Base-by-base conservation (phyloP, 2,888 invertebrate genomes). In the Trissolcus brochymenae region DNA sequence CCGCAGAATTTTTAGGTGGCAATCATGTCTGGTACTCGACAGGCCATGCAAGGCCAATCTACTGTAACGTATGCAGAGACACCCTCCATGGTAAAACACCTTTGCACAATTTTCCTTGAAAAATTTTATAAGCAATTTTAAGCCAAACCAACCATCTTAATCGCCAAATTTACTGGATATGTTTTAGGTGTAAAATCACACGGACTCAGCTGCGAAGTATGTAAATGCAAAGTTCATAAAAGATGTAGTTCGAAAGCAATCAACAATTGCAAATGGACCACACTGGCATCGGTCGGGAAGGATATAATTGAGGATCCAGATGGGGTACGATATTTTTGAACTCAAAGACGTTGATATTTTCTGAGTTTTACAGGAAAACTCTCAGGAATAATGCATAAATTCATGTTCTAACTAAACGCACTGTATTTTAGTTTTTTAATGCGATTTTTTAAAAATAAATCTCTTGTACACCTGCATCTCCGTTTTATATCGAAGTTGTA, bases 191-290 rank as follows among this genome's bases (percentile, higher is more conserved):
- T 98, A 50, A 97, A 98, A 0, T 97, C 97, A 79, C 97, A 98
- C 89, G 98, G 98, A 46, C 93, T 98, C 41, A 97, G 97, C 81
- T 98, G 98, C 90, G 98, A 98, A 90, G 95, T 98, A 43, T 98
- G 98, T 92, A 98, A 98, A 91, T 96, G 96, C 90, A 98, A 98
- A 89, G 96, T 97, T 76, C 98, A 99, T 91, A 98, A 98, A 90
- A 91, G 96, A 65, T 99, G 98, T 90, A 97, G 97, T 0, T 93
- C 95, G 66, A 95, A 97, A 85, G 97, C 98, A 65, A 94, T 95
- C 85, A 95, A 95, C 82, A 96, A 96, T 87, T 99, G 98, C 92
- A 99, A 99, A 89, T 98, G 98, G 98, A 98, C 97, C 82, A 98
- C 98, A 49, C 91, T 98, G 81, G 95, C 98, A 6, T 96, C 96